These are phyloP conservation scores for Semnopithecus entellus DNA, from an alignment of 2,113 vertebrate genomes.

Conservation along the genomic window DNA sequence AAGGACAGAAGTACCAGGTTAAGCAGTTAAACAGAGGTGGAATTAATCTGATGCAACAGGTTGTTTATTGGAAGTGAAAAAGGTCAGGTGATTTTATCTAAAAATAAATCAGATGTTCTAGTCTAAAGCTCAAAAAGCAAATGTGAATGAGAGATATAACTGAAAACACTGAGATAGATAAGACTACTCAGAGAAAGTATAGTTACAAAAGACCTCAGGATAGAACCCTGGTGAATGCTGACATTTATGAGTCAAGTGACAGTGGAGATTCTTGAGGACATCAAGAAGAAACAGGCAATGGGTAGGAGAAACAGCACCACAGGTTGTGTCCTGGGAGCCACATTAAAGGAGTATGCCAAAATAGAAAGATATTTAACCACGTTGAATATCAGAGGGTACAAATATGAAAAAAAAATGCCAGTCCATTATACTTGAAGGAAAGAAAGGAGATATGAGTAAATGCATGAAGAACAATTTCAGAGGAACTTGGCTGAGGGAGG, in stretches of 20 bases:
- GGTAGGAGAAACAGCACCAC: too few relatives aligned
- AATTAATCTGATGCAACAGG: background rate
- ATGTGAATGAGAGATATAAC: background rate
- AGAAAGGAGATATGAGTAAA: background rate
- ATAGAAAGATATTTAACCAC: background rate
- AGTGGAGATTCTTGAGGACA: background rate
- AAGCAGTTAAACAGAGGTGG: background rate
- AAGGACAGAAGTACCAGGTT: background rate
- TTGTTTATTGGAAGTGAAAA: background rate
- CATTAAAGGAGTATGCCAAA: background rate
- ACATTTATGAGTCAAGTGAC: background rate
- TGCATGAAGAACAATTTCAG: background rate
- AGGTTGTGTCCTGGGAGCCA: background rate
- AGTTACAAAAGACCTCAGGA: background rate
- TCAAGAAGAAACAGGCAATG: background rate
- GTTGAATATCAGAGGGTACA: background rate
- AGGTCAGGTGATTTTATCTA: background rate
- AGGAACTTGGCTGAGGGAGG: background rate
- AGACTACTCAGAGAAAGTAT: background rate
- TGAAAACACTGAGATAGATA: background rate
- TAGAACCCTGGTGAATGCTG: background rate
- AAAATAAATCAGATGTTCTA: background rate
- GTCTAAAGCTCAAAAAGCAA: background rate
- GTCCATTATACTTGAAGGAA: background rate
- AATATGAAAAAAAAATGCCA: background rate